Base-by-base conservation (phyloP, 2,888 invertebrate genomes). In the Drosophila melanosoma region DNA sequence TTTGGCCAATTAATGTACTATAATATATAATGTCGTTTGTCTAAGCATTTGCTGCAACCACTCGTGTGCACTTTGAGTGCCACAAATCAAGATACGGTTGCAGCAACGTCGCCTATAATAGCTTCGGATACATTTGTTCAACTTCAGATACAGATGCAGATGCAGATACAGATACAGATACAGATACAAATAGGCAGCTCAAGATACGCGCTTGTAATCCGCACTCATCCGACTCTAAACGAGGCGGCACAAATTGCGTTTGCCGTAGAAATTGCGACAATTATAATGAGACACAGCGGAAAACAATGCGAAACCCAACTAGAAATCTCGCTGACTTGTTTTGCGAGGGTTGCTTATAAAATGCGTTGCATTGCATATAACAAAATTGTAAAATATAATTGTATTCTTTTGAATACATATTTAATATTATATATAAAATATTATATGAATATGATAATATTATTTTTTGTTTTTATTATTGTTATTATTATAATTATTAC, bases 201-300 rank as follows among this genome's bases (percentile, higher is more conserved):
- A 45, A 53, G 38, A 32, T 58, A 71, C 71, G 83, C 81, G 77
- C 64, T 77, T 74, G 74, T 74, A 61, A 56, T 51, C 59, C 48
- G 42, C 54, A 56, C 45, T 57, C 62, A 45, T 32, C 33, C 48
- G 54, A 54, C 68, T 40, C 54, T 76, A 83, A 86, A 83, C 89
- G 76, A 89, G 84, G 89, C 85, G 89, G 87, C 89, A 81, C 85
- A 71, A 84, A 86, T 89, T 76, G 74, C 70, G 81, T 70, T 70
- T 51, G 62, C 45, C 48, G 54, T 38, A 40, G 67, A 51, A 67
- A 77, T 83, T 83, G 85, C 87, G 87, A 85, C 85, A 85, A 85
- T 85, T 85, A 89, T 81, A 89, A 83, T 81, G 82, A 74, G 79
- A 69, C 62, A 79, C 73, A 79, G 74, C 81, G 71, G 66, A 72